Evolutionary conservation across 2,797 vertebrate species (phyloP).

Genomic region (Epinephelus coioides): DNA sequence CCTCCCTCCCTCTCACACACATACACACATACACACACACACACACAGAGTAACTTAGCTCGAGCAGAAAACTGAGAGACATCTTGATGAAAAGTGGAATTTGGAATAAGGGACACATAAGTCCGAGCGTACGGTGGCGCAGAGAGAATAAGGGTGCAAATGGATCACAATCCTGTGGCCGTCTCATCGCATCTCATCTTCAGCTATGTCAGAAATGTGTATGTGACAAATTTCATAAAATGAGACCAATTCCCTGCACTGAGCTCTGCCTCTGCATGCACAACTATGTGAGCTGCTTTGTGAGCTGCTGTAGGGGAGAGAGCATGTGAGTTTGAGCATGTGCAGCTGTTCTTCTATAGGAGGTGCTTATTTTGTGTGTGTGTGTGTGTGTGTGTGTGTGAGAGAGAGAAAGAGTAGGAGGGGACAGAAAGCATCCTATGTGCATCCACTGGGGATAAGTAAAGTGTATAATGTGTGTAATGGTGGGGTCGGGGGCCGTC

Average conservation of each 20-base stretch:
- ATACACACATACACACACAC: not conserved
- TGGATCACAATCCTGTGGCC: constrained; percentile 47
- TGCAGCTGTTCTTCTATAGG: constrained; percentile 32
- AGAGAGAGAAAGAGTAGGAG: not conserved
- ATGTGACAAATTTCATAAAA: constrained; percentile 72
- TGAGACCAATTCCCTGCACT: constrained; percentile 51
- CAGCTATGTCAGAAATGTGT: constrained; percentile 65
- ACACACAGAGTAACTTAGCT: constrained; percentile 23
- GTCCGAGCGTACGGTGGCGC: not conserved
- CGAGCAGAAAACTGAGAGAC: constrained; percentile 24
- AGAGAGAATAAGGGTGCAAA: constrained; percentile 26
- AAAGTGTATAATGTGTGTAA: constrained; percentile 40
- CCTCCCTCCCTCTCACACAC: not conserved
- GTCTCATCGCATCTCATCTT: constrained; percentile 24
- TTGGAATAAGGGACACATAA: constrained; percentile 6
- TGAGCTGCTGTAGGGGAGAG: constrained; percentile 41
- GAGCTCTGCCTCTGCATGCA: constrained; percentile 52
- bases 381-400: too few relatives aligned
- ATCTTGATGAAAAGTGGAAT: constrained; percentile 20
- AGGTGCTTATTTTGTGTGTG: not conserved
- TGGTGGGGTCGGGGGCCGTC: constrained; percentile 31
- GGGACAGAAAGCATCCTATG: constrained; percentile 23
- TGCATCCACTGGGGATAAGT: constrained; percentile 23
- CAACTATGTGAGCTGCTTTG: constrained; percentile 54
- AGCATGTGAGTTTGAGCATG: constrained; percentile 45